Evolutionary conservation across 2,888 invertebrate species (phyloP).

Genomic region (Anarsia innoxiella): DNA sequence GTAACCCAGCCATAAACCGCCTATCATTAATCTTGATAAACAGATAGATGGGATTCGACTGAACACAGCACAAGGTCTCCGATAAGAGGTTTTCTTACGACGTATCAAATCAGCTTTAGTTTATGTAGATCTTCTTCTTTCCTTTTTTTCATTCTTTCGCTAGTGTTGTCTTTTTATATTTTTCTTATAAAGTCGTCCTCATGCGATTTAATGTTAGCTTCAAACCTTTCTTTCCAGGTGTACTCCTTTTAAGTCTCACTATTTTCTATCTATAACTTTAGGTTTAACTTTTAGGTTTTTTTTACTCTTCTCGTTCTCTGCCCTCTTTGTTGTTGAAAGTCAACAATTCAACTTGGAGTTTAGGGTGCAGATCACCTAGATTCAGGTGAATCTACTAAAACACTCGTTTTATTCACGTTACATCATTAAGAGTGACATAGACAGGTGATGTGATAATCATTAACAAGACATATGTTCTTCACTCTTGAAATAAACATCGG

Average conservation of each 20-base stretch:
- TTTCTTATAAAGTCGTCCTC: background rate
- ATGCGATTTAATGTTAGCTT: no score
- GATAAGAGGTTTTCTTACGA: conserved; percentile 39
- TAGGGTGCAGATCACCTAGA: no score
- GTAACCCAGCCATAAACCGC: no score
- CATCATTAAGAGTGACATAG: conserved; percentile 9
- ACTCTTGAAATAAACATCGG: conserved; percentile 43
- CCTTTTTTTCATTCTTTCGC: conserved; percentile 1
- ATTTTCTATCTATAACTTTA: no score
- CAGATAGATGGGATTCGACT: conserved; percentile 41
- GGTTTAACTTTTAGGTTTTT: no score
- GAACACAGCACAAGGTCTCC: conserved; percentile 51
- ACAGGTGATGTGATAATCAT: conserved; percentile 3
- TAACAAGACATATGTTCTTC: conserved; percentile 32
- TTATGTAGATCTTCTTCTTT: conserved; percentile 1
- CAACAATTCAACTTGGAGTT: no score
- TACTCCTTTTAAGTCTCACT: no score
- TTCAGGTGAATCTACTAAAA: no score
- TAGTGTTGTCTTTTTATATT: background rate
- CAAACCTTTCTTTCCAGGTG: no score
- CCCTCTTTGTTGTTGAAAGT: no score
- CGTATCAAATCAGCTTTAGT: background rate
- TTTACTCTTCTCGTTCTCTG: no score
- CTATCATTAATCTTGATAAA: conserved; percentile 57
- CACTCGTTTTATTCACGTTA: no score